phyloP scores from a whole-genome alignment of 2,113 vertebrate species.

The Chloropsis hardwickii region DNA sequence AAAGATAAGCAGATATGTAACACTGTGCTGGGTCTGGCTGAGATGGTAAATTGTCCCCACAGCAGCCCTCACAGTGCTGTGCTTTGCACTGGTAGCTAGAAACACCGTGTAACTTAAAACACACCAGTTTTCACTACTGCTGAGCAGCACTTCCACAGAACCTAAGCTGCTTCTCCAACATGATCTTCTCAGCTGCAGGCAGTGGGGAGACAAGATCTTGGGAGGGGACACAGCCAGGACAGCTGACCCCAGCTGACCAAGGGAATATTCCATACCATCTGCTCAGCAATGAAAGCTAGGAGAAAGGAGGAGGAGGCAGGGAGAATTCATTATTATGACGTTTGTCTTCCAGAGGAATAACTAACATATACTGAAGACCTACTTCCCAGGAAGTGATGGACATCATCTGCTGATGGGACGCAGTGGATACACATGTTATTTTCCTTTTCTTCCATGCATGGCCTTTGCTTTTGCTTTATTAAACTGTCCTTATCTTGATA shows the following conservation, averaged over 20 bases:
- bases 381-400: neutral
- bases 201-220: neutral
- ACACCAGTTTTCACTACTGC: neutral
- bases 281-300: neutral
- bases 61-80: neutral
- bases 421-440: neutral
- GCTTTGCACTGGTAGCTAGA: neutral
- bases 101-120: neutral
- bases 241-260: neutral
- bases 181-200: neutral
- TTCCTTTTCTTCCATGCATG: neutral
- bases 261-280: neutral
- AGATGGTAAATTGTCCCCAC: neutral
- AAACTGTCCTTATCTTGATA: neutral
- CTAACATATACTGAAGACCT: neutral
- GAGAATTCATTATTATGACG: fast-evolving
- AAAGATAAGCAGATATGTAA: neutral
- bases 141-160: neutral
- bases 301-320: neutral
- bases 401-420: neutral
- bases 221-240: neutral
- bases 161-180: neutral
- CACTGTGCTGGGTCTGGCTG: neutral
- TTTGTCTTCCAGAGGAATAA: neutral
- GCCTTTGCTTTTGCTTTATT: neutral